Evolutionary conservation across 2,888 invertebrate species (phyloP), one percentile per base, ranked within the genome.

Genomic region (Drosophila anceps): DNA sequence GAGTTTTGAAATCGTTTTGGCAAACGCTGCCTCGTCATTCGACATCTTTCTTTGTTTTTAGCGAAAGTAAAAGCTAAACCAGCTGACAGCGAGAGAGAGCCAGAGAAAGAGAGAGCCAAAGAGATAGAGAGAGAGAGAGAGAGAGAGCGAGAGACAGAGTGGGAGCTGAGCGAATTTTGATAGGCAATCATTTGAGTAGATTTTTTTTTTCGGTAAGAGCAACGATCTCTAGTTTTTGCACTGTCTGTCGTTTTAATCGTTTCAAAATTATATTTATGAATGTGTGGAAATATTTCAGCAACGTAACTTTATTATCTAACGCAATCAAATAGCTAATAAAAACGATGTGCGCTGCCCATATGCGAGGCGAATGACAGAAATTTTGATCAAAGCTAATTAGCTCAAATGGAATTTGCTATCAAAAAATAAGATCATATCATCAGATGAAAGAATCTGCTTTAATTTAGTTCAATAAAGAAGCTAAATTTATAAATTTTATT

Each of bases 21-120:
- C 73, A 57, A 24, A 66, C 35, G 37, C 58, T 55, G 39, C 55
- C 31, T 35, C 41, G 27, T 44, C 33, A 50, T 35, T 24, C 29
- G 33, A 24, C 59, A 33, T 39, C 35, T 50, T 60, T 63, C 68
- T 46, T 62, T 73, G 55, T 78, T 74, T 69, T 79, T 65, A 79
- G 74, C 70, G 76, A 77, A 77, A 77, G 76, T 77, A 77, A 77
- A 77, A 78, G 76, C 74, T 33, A 58, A 69, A 69, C 29, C 73
- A 76, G 77, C 73, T 69, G 75, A 74, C 60, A 43, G 37, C 24
- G 39, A 18, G 8, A 10, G 37, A 43, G n/a, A 37, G 9, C 43
- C 27, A 43, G 33, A 44, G 33, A 51, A 41, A 18, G 35, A 12
- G 53, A 46, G 44, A 18, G 43, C n/a, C 20, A 24, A 12, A 13